Percentiles rank a stretch among this genome's conserved stretches.
Conservation (phyloP, 92 coral and sea anemone species). For the Nematostella vectensis region DNA sequence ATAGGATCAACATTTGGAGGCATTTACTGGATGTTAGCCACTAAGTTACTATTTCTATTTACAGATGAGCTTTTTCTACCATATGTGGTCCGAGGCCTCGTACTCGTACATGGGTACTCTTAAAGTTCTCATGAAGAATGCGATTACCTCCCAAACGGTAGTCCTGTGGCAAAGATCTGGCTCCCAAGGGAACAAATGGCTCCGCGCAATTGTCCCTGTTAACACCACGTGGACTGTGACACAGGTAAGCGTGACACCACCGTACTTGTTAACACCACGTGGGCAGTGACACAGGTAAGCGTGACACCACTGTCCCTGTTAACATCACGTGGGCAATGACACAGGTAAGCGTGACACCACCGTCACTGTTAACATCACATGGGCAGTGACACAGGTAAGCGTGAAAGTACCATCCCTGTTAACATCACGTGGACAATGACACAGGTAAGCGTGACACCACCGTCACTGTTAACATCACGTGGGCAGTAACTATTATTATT, state of each 20-base stretch:
- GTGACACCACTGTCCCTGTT: slow-evolving; percentile 31
- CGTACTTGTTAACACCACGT: slow-evolving; percentile 35
- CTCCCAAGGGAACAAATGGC: slow-evolving; percentile 49
- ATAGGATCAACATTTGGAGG: no score
- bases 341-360: slow-evolving; percentile 40
- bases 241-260: slow-evolving; percentile 47
- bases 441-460: slow-evolving; percentile 20
- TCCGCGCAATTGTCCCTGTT: slow-evolving; percentile 37
- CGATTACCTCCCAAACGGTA: slow-evolving; percentile 28
- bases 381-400: slow-evolving; percentile 57
- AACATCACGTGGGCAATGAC: slow-evolving; percentile 43
- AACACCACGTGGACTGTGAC: slow-evolving; percentile 45
- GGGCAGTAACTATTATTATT: slow-evolving; percentile 53
- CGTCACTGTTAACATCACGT: slow-evolving; percentile 35
- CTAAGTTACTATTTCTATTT: not conserved
- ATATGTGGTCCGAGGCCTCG: slow-evolving; percentile 26
- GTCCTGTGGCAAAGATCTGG: slow-evolving; percentile 36
- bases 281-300: slow-evolving; percentile 61
- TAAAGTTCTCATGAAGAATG: slow-evolving; percentile 30
- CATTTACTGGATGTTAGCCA: no score
- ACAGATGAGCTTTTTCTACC: slow-evolving; percentile 52
- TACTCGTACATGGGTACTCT: slow-evolving; percentile 8
- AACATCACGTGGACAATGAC: no score
- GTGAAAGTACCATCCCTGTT: no score
- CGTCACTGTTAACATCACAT: slow-evolving; percentile 35